These are phyloP conservation scores for Maccullochella peelii DNA, from an alignment of 2,113 vertebrate genomes.

Conservation along the genomic window DNA sequence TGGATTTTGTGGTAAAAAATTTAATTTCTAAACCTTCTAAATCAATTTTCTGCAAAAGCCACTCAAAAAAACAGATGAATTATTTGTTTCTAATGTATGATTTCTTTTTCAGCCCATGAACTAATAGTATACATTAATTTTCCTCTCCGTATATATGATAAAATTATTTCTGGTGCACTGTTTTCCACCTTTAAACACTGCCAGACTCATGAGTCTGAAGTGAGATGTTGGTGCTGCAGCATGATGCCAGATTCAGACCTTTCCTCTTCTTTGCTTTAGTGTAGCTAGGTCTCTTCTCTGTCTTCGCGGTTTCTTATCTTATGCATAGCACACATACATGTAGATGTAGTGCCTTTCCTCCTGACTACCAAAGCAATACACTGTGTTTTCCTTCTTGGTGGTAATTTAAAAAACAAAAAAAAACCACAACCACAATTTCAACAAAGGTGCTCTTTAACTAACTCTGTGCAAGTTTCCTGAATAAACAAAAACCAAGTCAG, in stretches of 20 bases:
- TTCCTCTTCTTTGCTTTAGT: slow-evolving; percentile 27
- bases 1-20: slow-evolving; percentile 43
- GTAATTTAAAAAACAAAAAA: slow-evolving; percentile 4
- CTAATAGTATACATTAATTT: slow-evolving; percentile 51
- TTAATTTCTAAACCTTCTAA: slow-evolving; percentile 57
- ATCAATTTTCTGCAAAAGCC: slow-evolving; percentile 35
- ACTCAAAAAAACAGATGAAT: slow-evolving; percentile 25
- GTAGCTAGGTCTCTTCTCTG: slow-evolving; percentile 30
- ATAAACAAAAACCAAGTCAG: background rate
- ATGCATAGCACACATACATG: slow-evolving; percentile 14
- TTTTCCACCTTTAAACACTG: slow-evolving; percentile 58
- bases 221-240: background rate
- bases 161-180: slow-evolving; percentile 76
- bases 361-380: slow-evolving; percentile 61
- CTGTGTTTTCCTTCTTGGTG: slow-evolving; percentile 55
- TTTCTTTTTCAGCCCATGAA: slow-evolving; percentile 31
- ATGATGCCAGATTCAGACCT: slow-evolving; percentile 35
- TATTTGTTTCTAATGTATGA: slow-evolving; percentile 22
- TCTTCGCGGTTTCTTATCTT: slow-evolving; percentile 29
- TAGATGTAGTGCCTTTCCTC: slow-evolving; percentile 56
- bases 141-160: slow-evolving; percentile 61
- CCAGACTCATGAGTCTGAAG: slow-evolving; percentile 36
- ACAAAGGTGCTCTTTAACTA: slow-evolving; percentile 79
- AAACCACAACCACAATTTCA: slow-evolving; percentile 68
- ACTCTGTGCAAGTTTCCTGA: slow-evolving; percentile 54